Percentiles rank a stretch among this genome's conserved stretches.
phyloP scores from a whole-genome alignment of 2,888 invertebrate species.

The Brachyptera putata region DNA sequence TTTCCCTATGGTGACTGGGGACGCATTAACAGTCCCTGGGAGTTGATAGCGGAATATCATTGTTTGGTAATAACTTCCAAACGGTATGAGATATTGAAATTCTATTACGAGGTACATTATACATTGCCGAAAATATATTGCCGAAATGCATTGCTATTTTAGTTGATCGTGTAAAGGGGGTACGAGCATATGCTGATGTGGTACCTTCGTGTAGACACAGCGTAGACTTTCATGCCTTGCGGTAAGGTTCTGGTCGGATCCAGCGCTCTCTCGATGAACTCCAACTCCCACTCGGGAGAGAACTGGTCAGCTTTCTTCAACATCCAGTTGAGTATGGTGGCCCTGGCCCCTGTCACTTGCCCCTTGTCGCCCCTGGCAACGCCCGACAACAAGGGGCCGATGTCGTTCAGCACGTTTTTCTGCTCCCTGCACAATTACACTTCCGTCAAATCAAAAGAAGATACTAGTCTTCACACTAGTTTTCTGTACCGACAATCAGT shows the following conservation, averaged over 20 bases:
- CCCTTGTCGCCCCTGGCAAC: constrained; percentile 39
- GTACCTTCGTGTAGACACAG: constrained; percentile 41
- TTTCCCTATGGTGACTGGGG: no score
- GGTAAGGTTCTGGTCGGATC: constrained; percentile 39
- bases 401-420: constrained; percentile 38
- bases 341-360: constrained; percentile 39
- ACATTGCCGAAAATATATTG: no score
- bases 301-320: constrained; percentile 37
- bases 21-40: no score
- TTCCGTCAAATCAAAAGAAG: not conserved
- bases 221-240: constrained; percentile 41
- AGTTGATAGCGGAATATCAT: no score
- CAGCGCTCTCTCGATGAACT: constrained; percentile 38
- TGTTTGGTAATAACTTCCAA: no score
- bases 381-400: constrained; percentile 40
- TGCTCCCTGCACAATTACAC: constrained; percentile 25
- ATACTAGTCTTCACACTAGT: no score
- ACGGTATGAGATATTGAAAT: no score
- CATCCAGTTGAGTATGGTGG: constrained; percentile 43
- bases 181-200: no score
- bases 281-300: constrained; percentile 41
- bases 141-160: no score
- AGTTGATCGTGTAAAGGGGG: no score
- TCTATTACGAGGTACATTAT: no score
- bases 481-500: no score